Conservation (phyloP, 1,140 invertebrate species). For the Eufriesea mexicana region DNA sequence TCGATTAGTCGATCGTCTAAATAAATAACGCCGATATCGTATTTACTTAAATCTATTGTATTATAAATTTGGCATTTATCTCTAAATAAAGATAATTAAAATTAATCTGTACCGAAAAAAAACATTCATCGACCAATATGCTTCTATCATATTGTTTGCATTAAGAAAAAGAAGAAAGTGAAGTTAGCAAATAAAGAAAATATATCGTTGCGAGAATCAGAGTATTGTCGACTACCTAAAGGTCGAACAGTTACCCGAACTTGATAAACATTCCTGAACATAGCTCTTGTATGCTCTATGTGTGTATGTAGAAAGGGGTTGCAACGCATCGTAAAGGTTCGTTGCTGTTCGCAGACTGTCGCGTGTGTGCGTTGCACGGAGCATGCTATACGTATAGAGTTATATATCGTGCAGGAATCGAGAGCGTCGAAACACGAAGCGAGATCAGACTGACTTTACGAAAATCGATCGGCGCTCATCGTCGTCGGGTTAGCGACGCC, state of each 20-base stretch:
- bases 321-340: slow-evolving; percentile 18
- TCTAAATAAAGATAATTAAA: too few relatives aligned
- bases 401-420: slow-evolving; percentile 64
- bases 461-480: slow-evolving; percentile 66
- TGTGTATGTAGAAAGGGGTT: neutral
- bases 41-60: neutral
- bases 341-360: neutral
- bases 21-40: neutral
- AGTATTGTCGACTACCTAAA: neutral
- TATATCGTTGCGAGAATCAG: neutral
- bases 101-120: neutral
- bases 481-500: slow-evolving; percentile 65
- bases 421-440: slow-evolving; percentile 67
- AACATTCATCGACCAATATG: neutral
- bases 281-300: neutral
- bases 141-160: neutral
- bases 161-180: neutral
- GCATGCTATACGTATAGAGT: slow-evolving; percentile 24
- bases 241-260: neutral
- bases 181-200: neutral
- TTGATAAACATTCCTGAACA: neutral
- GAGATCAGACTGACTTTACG: slow-evolving; percentile 64
- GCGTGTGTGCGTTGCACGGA: slow-evolving; percentile 28
- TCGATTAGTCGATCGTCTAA: too few relatives aligned
- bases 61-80: neutral